phyloP scores from a whole-genome alignment of 2,113 vertebrate genomes.

The Triplophysa dalaica region DNA sequence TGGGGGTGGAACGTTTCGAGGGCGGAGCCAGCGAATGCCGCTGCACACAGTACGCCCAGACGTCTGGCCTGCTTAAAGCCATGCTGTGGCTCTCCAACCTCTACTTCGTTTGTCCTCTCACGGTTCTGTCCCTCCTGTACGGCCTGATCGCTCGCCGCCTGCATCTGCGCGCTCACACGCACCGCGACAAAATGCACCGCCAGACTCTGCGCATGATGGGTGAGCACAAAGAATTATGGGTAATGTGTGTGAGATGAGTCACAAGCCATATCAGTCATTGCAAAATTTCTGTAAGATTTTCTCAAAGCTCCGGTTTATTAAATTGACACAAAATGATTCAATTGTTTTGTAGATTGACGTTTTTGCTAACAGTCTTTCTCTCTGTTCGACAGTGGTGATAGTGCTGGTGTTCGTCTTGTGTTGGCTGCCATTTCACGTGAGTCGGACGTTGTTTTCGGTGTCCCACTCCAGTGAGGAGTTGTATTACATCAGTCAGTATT shows the following conservation, averaged over 20 bases:
- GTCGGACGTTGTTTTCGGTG: conserved; percentile 73
- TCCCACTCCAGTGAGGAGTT: conserved; percentile 56
- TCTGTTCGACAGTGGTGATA: conserved; percentile 69
- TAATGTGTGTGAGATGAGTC: background rate
- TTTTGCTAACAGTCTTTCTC: background rate
- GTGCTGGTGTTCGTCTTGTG: conserved; percentile 77
- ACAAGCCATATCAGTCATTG: too few species aligned
- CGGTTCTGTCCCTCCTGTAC: conserved; percentile 73
- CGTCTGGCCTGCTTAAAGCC: conserved; percentile 73
- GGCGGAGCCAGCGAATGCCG: conserved; percentile 70
- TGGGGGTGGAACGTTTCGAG: conserved; percentile 70
- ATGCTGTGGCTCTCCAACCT: conserved; percentile 79
- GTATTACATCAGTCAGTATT: conserved; percentile 76
- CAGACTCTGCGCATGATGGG: conserved; percentile 78
- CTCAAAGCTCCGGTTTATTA: too few species aligned
- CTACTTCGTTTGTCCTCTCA: conserved; percentile 75
- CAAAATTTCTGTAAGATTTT: too few species aligned
- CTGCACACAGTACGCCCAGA: conserved; percentile 66
- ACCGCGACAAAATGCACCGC: conserved; percentile 68
- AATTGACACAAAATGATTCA: too few species aligned
- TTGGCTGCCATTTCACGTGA: conserved; percentile 80
- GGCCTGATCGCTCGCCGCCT: conserved; percentile 74
- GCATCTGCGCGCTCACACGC: conserved; percentile 66
- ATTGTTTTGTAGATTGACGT: too few species aligned
- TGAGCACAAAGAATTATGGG: conserved; percentile 54